Conservation (phyloP, 2,797 vertebrate species). For the Cygnus olor region DNA sequence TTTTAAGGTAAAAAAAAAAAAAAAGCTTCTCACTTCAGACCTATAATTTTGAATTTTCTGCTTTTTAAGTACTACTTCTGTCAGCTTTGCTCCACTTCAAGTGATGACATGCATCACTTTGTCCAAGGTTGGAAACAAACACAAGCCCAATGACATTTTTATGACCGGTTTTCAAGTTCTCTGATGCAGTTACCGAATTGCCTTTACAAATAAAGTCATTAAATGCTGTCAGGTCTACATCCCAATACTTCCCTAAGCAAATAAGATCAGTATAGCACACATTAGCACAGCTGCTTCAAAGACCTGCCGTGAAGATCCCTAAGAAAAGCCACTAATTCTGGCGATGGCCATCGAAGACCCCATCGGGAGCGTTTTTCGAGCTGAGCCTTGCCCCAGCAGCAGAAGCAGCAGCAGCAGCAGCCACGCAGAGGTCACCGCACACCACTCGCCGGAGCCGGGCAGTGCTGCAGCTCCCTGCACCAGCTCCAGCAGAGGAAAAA, state of each 20-base stretch:
- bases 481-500: accelerated
- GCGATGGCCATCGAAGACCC: neutral
- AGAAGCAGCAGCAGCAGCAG: neutral
- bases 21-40: neutral
- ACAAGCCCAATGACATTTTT: neutral
- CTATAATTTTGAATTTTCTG: neutral
- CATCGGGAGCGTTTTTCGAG: accelerated
- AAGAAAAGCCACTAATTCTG: accelerated
- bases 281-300: accelerated
- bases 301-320: accelerated
- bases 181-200: accelerated
- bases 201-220: neutral
- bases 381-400: accelerated
- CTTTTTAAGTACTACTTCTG: neutral
- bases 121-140: neutral
- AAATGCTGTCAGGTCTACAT: neutral
- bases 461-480: neutral
- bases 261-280: accelerated
- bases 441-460: accelerated
- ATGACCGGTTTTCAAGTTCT: accelerated
- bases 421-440: accelerated
- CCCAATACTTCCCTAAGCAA: accelerated
- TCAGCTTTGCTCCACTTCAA: neutral
- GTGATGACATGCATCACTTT: neutral
- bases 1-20: neutral